Conservation (phyloP, 2,797 vertebrate genomes). For the Pseudochaenichthys georgianus region DNA sequence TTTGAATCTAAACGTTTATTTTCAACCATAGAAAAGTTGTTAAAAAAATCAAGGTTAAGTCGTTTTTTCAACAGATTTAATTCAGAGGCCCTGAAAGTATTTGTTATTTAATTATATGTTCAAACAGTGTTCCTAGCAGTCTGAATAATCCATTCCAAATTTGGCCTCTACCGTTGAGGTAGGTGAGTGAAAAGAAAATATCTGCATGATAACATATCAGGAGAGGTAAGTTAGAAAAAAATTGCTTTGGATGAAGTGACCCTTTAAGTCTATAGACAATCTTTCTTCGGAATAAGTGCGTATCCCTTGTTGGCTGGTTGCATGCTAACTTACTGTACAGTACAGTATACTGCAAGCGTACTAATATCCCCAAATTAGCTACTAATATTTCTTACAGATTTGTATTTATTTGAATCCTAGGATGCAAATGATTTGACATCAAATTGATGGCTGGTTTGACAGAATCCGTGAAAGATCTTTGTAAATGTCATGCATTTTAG, state of each 20-base stretch:
- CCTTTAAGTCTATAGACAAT: slow-evolving; percentile 2
- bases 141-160: neutral
- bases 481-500: slow-evolving; percentile 1
- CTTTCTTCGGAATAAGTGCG: neutral
- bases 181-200: neutral
- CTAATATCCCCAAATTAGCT: slow-evolving; percentile 41
- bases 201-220: slow-evolving; percentile 1
- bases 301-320: slow-evolving; percentile 42
- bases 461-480: neutral
- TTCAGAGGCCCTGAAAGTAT: neutral
- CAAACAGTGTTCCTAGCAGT: neutral
- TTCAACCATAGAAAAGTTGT: neutral
- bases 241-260: slow-evolving; percentile 13
- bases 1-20: neutral
- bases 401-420: slow-evolving; percentile 6
- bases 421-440: neutral
- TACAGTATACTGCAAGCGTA: slow-evolving; percentile 44
- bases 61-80: neutral
- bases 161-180: neutral
- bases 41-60: neutral
- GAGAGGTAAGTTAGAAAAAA: neutral
- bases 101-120: neutral
- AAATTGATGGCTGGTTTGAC: slow-evolving; percentile 8
- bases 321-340: slow-evolving; percentile 43
- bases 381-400: slow-evolving; percentile 15